Evolutionary conservation across 1,140 invertebrate genomes (phyloP).

Genomic region (Cydia fagiglandana): DNA sequence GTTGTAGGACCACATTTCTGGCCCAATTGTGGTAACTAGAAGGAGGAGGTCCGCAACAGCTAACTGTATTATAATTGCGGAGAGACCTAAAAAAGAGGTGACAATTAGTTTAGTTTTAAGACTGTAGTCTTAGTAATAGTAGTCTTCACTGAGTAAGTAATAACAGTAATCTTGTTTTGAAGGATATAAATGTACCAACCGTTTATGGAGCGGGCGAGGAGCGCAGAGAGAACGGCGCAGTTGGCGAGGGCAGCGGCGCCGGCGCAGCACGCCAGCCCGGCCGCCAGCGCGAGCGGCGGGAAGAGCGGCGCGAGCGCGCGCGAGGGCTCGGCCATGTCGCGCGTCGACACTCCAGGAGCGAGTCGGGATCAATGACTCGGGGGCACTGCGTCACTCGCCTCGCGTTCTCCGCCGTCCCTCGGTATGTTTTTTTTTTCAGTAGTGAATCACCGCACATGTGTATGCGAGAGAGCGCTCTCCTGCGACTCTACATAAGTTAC

Average conservation of each 20-base stretch:
- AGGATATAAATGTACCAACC: constrained; percentile 63
- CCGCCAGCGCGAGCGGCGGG: constrained; percentile 59
- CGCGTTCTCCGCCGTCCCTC: constrained; percentile 67
- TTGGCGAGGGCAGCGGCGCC: constrained; percentile 64
- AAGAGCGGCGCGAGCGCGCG: constrained; percentile 50
- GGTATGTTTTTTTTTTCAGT: constrained; percentile 62
- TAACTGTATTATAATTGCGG: constrained; percentile 77
- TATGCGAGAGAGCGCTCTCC: constrained; percentile 47
- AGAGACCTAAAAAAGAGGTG: constrained; percentile 72
- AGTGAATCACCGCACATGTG: constrained; percentile 73
- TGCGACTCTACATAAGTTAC: constrained; percentile 20
- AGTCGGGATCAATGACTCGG: constrained; percentile 72
- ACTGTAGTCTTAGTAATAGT: no score
- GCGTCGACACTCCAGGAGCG: constrained; percentile 62
- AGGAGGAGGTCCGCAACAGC: constrained; percentile 72
- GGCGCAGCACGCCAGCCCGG: constrained; percentile 59
- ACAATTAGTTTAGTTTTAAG: constrained; percentile 13
- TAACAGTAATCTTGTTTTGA: constrained; percentile 15
- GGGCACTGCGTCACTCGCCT: constrained; percentile 64
- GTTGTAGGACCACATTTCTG: constrained; percentile 77
- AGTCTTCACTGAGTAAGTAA: no score
- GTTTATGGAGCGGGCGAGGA: constrained; percentile 59
- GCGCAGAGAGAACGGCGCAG: constrained; percentile 61
- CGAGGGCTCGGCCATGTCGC: constrained; percentile 57
- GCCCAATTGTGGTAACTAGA: constrained; percentile 63